Conservation (phyloP, 30 jellyfish, hydroid and myxozoan genomes). For the Sanderia malayensis region DNA sequence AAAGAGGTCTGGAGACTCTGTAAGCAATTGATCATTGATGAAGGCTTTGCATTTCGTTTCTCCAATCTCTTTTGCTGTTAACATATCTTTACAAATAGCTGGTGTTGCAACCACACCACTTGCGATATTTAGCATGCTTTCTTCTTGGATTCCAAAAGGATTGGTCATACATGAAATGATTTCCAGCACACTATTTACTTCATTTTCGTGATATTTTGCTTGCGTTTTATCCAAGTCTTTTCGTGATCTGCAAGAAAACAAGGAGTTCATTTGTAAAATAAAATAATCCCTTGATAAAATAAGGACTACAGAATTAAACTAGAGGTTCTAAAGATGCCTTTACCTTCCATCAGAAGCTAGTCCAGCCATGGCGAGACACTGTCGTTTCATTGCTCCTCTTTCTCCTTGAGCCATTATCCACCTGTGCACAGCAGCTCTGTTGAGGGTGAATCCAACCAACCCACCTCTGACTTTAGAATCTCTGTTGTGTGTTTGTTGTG, state of each 20-base stretch:
- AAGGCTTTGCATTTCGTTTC: slow-evolving; percentile 20
- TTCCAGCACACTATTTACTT: neutral
- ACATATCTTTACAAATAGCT: slow-evolving; percentile 12
- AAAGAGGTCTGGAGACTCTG: slow-evolving; percentile 36
- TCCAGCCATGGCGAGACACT: too few relatives aligned
- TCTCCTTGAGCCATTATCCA: too few relatives aligned
- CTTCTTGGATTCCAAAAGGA: slow-evolving; percentile 20
- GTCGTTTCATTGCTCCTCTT: too few relatives aligned
- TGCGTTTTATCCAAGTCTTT: slow-evolving; percentile 35
- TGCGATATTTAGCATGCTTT: slow-evolving; percentile 12
- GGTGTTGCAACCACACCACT: slow-evolving; percentile 47
- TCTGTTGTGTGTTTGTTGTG: too few relatives aligned
- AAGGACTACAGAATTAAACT: too few relatives aligned
- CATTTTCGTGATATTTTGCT: slow-evolving; percentile 14
- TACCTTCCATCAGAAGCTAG: too few relatives aligned
- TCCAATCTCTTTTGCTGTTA: slow-evolving; percentile 26
- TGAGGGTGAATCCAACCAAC: too few relatives aligned
- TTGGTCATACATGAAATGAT: slow-evolving; percentile 34
- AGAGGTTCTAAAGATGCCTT: too few relatives aligned
- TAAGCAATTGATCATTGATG: slow-evolving; percentile 17
- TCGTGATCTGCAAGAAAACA: slow-evolving; percentile 3
- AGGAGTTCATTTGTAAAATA: neutral
- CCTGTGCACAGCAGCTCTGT: too few relatives aligned
- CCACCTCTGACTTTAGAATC: too few relatives aligned
- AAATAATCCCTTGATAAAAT: too few relatives aligned